Base-by-base conservation (phyloP, 2,888 invertebrate genomes). In the Protonemura montana region DNA sequence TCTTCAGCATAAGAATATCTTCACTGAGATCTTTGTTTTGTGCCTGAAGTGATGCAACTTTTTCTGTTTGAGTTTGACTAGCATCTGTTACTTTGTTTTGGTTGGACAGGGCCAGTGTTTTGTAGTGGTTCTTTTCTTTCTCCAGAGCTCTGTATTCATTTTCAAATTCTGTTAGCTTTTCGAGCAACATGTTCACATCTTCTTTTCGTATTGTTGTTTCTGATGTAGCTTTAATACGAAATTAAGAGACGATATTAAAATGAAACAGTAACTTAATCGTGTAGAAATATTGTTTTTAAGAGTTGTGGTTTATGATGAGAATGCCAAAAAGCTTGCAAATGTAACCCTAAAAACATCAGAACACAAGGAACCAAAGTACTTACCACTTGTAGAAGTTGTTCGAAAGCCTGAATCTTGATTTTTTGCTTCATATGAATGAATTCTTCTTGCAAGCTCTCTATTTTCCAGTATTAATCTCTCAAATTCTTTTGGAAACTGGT, bases 1-100 rank as follows among this genome's bases (percentile, higher is more conserved):
- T 95, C 91, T 97, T 97, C 87, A 97, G 91, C 90, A 96, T 95
- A 83, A 93, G 92, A 90, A 96, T 92, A 89, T 97, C 97, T 88
- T 94, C 94, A 83, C 92, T 92, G 0, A 95, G 90, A 35, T 94
- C 92, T 13, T 91, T 89, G 89, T 95, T 95, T 59, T 93, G 93
- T 0, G 92, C 92, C 76, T 92, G 91, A 21, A 93, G 26, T 7
- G 89, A 87, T 89, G 88, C 87, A 91, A 91, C 85, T 90, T 87
- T 89, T 87, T 90, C 91, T 87, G 30, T 16, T 59, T 84, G 27
- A 59, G 30, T n/a, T 59, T 59, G 27, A 59, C n/a, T 26, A 83
- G 93, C 92, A 88, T 95, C 93, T 76, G 94, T 92, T 86, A 93
- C 93, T 89, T 95, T 95, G 88, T 93, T 93, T 82, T 93, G 93